phyloP scores from a whole-genome alignment of 1,140 invertebrate species.

The Drosophila bipectinata region DNA sequence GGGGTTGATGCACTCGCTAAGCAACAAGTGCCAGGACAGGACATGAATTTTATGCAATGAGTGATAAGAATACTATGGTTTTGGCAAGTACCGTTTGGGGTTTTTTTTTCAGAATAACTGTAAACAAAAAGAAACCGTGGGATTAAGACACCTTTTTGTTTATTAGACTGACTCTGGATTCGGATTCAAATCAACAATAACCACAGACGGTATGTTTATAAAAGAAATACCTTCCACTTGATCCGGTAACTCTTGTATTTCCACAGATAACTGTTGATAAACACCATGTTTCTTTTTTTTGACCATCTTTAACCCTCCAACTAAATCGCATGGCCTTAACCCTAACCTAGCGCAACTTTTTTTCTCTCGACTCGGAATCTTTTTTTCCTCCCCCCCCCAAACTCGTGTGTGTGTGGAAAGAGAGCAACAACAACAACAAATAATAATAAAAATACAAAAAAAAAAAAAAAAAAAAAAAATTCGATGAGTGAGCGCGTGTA shows the following conservation, averaged over 20 bases:
- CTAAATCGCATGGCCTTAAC: constrained; percentile 66
- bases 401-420: constrained; percentile 24
- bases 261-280: too few species aligned
- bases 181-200: too few species aligned
- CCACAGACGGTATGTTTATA: too few species aligned
- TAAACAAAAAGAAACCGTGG: too few species aligned
- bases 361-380: neutral
- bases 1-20: constrained; percentile 6
- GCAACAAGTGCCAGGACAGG: constrained; percentile 31
- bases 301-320: constrained; percentile 28
- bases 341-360: constrained; percentile 72
- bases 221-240: too few species aligned
- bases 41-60: too few species aligned
- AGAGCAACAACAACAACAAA: neutral
- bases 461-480: constrained; percentile 5
- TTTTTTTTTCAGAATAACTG: too few species aligned
- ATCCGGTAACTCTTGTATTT: neutral
- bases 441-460: constrained; percentile 12
- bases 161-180: too few species aligned
- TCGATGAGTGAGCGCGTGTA: constrained; percentile 10
- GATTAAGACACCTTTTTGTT: too few species aligned
- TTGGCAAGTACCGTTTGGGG: too few species aligned
- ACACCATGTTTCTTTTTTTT: too few species aligned
- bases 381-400: constrained; percentile 1
- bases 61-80: too few species aligned